A percentile compares a stretch with the other conserved stretches of the same genome.
These are phyloP conservation scores for Molothrus aeneus DNA, from an alignment of 2,797 vertebrate species.

Conservation along the genomic window DNA sequence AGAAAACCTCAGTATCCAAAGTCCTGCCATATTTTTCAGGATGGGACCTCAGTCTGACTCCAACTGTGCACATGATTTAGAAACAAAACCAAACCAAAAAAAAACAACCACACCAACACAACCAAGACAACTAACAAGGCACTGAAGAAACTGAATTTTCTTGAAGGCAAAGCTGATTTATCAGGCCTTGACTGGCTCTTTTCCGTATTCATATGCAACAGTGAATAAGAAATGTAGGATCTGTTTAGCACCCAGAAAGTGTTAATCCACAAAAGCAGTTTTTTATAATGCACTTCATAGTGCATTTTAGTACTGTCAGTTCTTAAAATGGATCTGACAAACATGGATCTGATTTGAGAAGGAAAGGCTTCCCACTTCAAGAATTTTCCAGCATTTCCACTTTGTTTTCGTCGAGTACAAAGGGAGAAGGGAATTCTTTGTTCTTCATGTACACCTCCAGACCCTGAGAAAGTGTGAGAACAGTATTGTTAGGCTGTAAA, in stretches of 20 bases:
- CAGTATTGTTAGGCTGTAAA: background rate
- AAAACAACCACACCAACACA: background rate
- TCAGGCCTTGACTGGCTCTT: background rate
- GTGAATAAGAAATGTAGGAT: background rate
- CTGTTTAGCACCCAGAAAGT: background rate
- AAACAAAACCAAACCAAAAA: background rate
- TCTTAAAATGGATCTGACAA: background rate
- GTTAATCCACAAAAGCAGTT: background rate
- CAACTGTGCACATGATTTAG: background rate
- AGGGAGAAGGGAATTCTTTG: constrained; percentile 77
- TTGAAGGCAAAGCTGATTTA: background rate
- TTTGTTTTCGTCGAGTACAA: constrained; percentile 79
- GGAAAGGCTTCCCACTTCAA: constrained; percentile 37
- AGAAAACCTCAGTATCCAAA: background rate
- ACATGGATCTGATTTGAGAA: background rate
- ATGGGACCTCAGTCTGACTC: background rate
- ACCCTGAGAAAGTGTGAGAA: constrained; percentile 76
- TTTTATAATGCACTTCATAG: background rate
- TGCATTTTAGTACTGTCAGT: background rate
- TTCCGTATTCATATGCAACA: background rate
- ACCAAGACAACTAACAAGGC: background rate
- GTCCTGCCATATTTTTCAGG: background rate
- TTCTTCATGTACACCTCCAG: constrained; percentile 83
- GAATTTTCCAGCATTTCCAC: constrained; percentile 55
- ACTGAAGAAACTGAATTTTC: background rate